Base-by-base conservation (phyloP, 1,140 invertebrate species). In the Scaptodrosophila lebanonensis region DNA sequence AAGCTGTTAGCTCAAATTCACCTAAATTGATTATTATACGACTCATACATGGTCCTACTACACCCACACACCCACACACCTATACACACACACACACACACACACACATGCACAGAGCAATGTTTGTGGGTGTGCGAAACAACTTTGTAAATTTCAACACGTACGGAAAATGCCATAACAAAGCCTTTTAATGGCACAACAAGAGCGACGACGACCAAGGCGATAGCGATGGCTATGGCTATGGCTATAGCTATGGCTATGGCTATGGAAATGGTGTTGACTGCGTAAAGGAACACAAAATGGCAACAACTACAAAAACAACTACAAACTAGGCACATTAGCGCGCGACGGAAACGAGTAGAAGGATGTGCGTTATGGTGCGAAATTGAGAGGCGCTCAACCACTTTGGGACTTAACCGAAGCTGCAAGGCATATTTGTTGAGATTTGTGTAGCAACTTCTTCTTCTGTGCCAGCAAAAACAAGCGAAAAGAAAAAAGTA, bases 281-380 rank as follows among this genome's bases (percentile, higher is more conserved):
- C n/a, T n/a, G n/a, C n/a, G n/a, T n/a, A n/a, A n/a, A n/a, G n/a
- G n/a, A 25, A 25, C 22, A 25, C 3, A 25, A 25, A 25, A 25
- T 8, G 8, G 8, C 22, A 25, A 25, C 3, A 25, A 25, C 22
- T 25, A 25, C 22, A 8, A 25, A 4, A n/a, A n/a, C n/a, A n/a
- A n/a, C n/a, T n/a, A 77, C 72, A 79, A 77, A 77, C 73, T 79
- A 77, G 73, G 68, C 75, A 68, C 73, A 77, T 77, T 77, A 77
- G 73, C 68, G 65, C 32, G 15, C 42, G 43, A 7, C 17, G 16
- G 39, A 12, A 30, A 27, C 29, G 13, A 13, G 13, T 15, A 8
- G 13, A 2, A 15, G 7, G 18, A 2, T 3, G 11, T 20, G 17
- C 3, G 9, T 5, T 13, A 5, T 15, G 18, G 12, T 9, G 5